Conservation (phyloP, 2,113 vertebrate species). For the Apodemus speciosus region DNA sequence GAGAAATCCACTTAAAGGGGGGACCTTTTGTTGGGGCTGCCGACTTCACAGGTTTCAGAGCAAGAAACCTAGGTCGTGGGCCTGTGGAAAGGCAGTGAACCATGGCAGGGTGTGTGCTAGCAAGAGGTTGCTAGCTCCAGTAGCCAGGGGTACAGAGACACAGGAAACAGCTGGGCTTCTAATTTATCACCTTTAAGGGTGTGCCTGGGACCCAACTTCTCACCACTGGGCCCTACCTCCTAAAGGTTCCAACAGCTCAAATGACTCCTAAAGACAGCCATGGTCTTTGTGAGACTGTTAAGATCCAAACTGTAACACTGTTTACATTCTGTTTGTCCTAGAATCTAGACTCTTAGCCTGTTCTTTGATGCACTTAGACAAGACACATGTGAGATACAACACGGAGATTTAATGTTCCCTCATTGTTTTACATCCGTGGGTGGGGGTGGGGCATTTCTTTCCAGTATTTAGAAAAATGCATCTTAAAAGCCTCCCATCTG, state of each 20-base stretch:
- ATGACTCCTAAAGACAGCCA: neutral
- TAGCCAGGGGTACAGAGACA: neutral
- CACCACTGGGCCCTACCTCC: neutral
- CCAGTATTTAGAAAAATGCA: neutral
- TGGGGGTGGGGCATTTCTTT: neutral
- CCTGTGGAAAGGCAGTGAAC: neutral
- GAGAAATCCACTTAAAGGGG: neutral
- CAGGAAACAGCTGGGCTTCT: neutral
- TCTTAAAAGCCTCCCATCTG: slow-evolving; percentile 6
- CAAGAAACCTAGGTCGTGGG: neutral
- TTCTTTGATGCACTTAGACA: slow-evolving; percentile 27
- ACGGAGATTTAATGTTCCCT: neutral
- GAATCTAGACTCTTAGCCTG: neutral
- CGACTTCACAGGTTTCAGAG: neutral
- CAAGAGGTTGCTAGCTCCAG: neutral
- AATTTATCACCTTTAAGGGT: neutral
- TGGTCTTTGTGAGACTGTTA: neutral
- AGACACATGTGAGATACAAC: slow-evolving; percentile 19
- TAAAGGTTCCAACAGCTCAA: neutral
- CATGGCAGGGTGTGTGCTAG: neutral
- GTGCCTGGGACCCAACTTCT: neutral
- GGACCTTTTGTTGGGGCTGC: neutral
- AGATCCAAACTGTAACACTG: neutral
- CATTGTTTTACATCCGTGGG: slow-evolving; percentile 22
- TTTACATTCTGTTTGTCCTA: neutral